phyloP scores from a whole-genome alignment of 2,888 invertebrate species.

The Merodon equestris region DNA sequence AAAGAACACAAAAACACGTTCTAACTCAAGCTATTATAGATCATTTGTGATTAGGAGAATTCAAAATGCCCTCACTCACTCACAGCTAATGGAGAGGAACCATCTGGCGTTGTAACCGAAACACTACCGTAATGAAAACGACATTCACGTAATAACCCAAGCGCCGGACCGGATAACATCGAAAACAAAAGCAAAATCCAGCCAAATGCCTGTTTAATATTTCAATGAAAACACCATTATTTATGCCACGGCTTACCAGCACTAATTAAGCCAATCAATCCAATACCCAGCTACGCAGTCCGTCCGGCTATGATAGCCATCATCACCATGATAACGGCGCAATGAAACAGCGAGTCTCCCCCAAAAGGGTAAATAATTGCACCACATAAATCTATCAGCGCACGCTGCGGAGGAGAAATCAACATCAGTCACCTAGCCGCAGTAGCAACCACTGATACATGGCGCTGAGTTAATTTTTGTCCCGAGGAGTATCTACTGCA shows the following conservation, averaged over 20 bases:
- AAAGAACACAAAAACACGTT: neutral
- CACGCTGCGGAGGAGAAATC: conserved; percentile 25
- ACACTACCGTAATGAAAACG: conserved; percentile 19
- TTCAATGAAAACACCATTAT: conserved; percentile 39
- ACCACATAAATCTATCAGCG: conserved; percentile 48
- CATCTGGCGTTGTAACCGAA: conserved; percentile 34
- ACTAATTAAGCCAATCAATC: conserved; percentile 46
- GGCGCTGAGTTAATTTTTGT: too few relatives aligned
- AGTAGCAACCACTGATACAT: too few relatives aligned
- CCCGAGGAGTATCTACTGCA: too few relatives aligned
- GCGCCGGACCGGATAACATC: neutral
- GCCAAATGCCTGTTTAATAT: conserved; percentile 35
- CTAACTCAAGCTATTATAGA: too few relatives aligned
- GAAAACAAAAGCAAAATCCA: conserved; percentile 13
- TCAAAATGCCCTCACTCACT: neutral
- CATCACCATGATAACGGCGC: neutral
- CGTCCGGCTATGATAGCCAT: neutral
- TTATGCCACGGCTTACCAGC: conserved; percentile 9
- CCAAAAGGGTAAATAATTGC: conserved; percentile 33
- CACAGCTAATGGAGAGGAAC: conserved; percentile 11
- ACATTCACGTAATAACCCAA: conserved; percentile 5
- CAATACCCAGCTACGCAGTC: neutral
- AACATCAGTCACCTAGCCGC: conserved; percentile 8
- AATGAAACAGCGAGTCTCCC: neutral
- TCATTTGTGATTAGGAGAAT: neutral